Evolutionary conservation across 2,797 vertebrate genomes (phyloP), one percentile per base, ranked within the genome.

Genomic region (Labroides dimidiatus): DNA sequence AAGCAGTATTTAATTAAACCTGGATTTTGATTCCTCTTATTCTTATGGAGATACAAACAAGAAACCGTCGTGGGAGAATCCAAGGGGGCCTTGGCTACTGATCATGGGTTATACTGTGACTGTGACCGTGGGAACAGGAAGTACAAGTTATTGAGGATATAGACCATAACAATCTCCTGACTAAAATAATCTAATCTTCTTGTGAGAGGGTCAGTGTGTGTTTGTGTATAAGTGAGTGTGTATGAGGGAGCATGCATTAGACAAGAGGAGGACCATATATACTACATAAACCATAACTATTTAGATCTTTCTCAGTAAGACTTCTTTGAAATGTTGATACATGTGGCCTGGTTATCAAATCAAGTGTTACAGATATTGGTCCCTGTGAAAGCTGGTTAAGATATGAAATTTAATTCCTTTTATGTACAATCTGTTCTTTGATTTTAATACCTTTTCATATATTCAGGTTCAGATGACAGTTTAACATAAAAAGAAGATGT

Each of bases 81-180:
- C 10, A 21, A 74, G 72, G 76, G 80, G 80, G 73, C 24, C 53
- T 73, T 77, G 77, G 76, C 66, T 21, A 36, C 58, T 50, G 64
- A 80, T 78, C 70, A 61, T 42, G 57, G 72, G 57, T 86, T 85
- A 72, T 50, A 81, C 47, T 78, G 54, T 52, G 69, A 79, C 72
- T 69, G 58, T 70, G 76, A 87, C 79, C 80, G 85, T 94, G 92
- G 90, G 92, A 93, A 94, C 92, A 92, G 93, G 92, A 94, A 91
- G 87, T 89, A 49, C 56, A 69, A 85, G 83, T 89, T 92, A 90
- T 91, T 86, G 75, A 72, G 80, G 76, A 87, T 84, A 82, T 65
- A 83, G 72, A 80, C 72, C 81, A 84, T 72, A 84, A 87, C 75
- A 87, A 72, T 80, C 81, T 84, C 58, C 68, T 78, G 82, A 75